phyloP scores from a whole-genome alignment of 2,113 vertebrate species.

The Acanthisitta chloris region DNA sequence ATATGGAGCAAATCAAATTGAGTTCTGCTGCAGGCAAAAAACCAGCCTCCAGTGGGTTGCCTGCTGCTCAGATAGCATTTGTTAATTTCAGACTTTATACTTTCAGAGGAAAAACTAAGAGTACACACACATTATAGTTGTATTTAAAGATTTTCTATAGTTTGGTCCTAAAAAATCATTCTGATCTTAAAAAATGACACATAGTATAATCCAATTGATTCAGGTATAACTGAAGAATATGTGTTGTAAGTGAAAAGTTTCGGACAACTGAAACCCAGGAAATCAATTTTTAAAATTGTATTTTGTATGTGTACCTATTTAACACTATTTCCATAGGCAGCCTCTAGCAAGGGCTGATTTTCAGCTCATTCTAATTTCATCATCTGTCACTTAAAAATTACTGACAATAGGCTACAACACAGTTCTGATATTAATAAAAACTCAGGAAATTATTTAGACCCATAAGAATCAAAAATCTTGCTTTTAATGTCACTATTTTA shows the following conservation, averaged over 20 bases:
- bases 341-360: neutral
- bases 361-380: neutral
- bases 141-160: neutral
- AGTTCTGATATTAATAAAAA: neutral
- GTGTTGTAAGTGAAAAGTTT: neutral
- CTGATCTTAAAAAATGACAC: neutral
- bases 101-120: neutral
- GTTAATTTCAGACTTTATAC: neutral
- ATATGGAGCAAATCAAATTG: conserved; percentile 37
- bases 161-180: neutral
- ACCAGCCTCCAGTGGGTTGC: conserved; percentile 14
- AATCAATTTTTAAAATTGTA: neutral
- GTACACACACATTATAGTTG: fast-evolving
- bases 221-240: neutral
- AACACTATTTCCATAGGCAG: neutral
- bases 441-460: neutral
- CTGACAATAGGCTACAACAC: neutral
- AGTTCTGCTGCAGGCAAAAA: conserved; percentile 36
- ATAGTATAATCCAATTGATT: neutral
- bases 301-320: neutral
- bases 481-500: neutral
- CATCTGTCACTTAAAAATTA: neutral
- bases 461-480: neutral
- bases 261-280: neutral
- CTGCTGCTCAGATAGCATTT: conserved; percentile 6